A percentile compares a stretch with the other conserved stretches of the same genome.
phyloP scores from a whole-genome alignment of 2,797 vertebrate species.

The Siniperca scherzeri region DNA sequence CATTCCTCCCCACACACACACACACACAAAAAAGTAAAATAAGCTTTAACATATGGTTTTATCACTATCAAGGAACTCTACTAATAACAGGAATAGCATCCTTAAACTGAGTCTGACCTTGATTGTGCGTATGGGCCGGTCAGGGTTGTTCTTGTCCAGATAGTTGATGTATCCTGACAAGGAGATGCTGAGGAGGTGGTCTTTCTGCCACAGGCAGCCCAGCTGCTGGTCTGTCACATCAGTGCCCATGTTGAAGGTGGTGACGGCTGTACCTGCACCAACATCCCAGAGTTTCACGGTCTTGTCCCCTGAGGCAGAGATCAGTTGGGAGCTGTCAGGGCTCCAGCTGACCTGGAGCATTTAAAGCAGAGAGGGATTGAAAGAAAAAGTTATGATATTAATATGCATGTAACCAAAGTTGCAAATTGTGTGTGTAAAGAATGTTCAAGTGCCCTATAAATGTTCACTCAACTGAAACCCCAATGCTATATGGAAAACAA shows the following conservation, averaged over 20 bases:
- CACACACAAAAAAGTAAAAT: too few relatives aligned
- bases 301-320: constrained; percentile 97
- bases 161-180: constrained; percentile 98
- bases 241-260: constrained; percentile 92
- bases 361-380: neutral
- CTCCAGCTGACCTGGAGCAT: constrained; percentile 89
- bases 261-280: constrained; percentile 86
- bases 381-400: neutral
- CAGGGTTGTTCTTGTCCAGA: constrained; percentile 95
- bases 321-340: constrained; percentile 92
- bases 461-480: neutral
- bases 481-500: neutral
- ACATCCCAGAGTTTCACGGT: constrained; percentile 98
- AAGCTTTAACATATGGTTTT: neutral
- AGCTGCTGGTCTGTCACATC: constrained; percentile 94
- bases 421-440: neutral
- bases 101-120: constrained; percentile 86
- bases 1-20: too few relatives aligned
- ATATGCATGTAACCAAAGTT: neutral
- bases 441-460: constrained; percentile 4
- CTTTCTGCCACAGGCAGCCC: constrained; percentile 97
- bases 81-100: neutral
- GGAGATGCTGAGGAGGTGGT: constrained; percentile 93
- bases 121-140: constrained; percentile 90
- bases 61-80: neutral